A percentile compares a stretch with the other conserved stretches of the same genome.
Conservation (phyloP, 2,113 vertebrate species). For the Micronisus gabar region DNA sequence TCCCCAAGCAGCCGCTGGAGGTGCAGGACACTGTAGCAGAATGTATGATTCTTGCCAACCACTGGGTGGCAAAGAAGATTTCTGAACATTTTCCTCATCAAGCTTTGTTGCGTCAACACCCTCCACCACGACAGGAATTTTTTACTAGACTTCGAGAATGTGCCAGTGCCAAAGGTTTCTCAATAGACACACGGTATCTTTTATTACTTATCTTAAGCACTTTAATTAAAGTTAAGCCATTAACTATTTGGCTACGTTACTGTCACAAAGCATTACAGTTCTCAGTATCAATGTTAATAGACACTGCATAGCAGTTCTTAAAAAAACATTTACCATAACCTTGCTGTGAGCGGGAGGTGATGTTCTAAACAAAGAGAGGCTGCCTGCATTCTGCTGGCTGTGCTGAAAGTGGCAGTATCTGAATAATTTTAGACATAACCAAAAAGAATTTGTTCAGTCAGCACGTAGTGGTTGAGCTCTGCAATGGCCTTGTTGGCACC, state of each 20-base stretch:
- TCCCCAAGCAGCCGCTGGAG: conserved; percentile 90
- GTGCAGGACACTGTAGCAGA: conserved; percentile 94
- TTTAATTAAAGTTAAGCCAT: not conserved
- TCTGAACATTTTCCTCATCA: conserved; percentile 85
- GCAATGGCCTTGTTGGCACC: not conserved
- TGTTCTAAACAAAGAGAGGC: not conserved
- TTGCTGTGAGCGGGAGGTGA: not conserved
- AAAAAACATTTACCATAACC: not conserved
- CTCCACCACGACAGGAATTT: conserved; percentile 86
- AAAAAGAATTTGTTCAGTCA: not conserved
- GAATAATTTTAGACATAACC: not conserved
- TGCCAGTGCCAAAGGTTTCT: conserved; percentile 83
- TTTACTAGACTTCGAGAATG: conserved; percentile 84
- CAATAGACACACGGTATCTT: conserved; percentile 84
- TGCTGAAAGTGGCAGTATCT: not conserved
- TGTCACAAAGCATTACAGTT: not conserved
- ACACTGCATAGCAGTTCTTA: not conserved
- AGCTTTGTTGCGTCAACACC: conserved; percentile 88
- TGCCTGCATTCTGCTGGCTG: not conserved
- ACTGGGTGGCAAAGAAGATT: conserved; percentile 95
- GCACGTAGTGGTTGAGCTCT: not conserved
- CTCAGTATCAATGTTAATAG: not conserved
- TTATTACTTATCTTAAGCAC: not conserved
- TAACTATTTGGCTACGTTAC: not conserved
- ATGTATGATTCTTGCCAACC: conserved; percentile 97